Evolutionary conservation across 2,797 vertebrate species (phyloP), one percentile per base, ranked within the genome.

Genomic region (Sebastes aleutianus): DNA sequence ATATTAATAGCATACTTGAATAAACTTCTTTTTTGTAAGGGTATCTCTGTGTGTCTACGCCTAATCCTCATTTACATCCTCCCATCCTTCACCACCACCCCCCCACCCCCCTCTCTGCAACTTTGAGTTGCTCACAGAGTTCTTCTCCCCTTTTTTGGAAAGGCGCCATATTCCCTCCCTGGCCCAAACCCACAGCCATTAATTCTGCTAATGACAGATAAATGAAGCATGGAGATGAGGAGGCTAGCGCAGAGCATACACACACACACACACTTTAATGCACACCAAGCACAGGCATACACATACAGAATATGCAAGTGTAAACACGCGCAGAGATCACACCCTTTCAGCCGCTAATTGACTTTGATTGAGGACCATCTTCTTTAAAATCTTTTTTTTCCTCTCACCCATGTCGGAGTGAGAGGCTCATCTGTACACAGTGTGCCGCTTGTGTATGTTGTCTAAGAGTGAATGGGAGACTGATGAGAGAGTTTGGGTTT

Each of bases 151-250:
- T 71, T 29, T 84, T 84, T 87, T 87, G 90, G 87, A 90, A 78
- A 76, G 74, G 31, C 5, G 85, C 91, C 89, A 92, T 69, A 47
- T 80, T 91, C 78, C 69, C 78, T 85, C 73, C 26, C 80, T 87
- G 85, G 76, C 85, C 72, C 83, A 87, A 92, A 87, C 76, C 83
- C 86, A 87, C 72, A 70, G 59, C 83, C 83, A 92, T 94, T 94
- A 91, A 94, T 92, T 91, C 86, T 92, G 88, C 85, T 93, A 94
- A 95, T 93, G 92, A 88, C 85, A 86, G 91, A 91, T 93, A 92
- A 94, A 93, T 94, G 91, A 93, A 85, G 91, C 92, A 90, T 93
- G 88, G 74, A 79, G 71, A 94, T 87, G 85, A 87, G 85, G 70
- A 79, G 58, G 73, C 74, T 56, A 59, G 43, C 29, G 79, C 64